Conservation (phyloP, 2,888 invertebrate genomes). For the Eudemis profundana region DNA sequence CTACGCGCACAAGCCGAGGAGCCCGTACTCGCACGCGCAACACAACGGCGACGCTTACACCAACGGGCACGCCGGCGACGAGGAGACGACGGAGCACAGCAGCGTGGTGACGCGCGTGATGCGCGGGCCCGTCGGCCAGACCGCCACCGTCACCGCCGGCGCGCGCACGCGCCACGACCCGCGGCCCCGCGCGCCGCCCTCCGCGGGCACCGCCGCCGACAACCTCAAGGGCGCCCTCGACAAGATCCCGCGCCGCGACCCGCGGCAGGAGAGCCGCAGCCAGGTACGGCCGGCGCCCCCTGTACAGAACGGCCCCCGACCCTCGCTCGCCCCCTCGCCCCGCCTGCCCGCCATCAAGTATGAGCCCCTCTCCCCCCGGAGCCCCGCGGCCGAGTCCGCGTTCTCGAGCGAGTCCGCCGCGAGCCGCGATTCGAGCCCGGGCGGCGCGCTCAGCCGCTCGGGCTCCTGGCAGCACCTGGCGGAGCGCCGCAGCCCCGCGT, state of each 20-base stretch:
- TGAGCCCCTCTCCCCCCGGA: slow-evolving; percentile 39
- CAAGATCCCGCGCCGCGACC: slow-evolving; percentile 61
- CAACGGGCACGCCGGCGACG: slow-evolving; percentile 58
- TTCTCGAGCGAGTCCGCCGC: slow-evolving; percentile 67
- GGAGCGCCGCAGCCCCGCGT: slow-evolving; percentile 52
- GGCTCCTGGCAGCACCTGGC: slow-evolving; percentile 93
- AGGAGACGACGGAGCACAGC: slow-evolving; percentile 84
- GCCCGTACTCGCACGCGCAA: slow-evolving; percentile 48
- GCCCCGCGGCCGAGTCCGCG: slow-evolving; percentile 62
- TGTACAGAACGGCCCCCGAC: slow-evolving; percentile 52
- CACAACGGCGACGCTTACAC: slow-evolving; percentile 56
- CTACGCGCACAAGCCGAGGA: slow-evolving; percentile 11
- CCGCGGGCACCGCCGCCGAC: slow-evolving; percentile 60
- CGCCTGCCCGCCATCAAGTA: slow-evolving; percentile 55
- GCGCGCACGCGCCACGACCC: slow-evolving; percentile 81
- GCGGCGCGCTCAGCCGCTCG: slow-evolving; percentile 86
- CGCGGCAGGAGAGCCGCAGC: slow-evolving; percentile 63
- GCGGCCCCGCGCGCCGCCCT: slow-evolving; percentile 63
- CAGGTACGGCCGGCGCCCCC: slow-evolving; percentile 67
- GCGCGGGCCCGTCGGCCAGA: slow-evolving; percentile 90
- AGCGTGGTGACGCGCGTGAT: slow-evolving; percentile 90
- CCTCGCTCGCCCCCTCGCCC: slow-evolving; percentile 59
- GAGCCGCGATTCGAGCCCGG: slow-evolving; percentile 63
- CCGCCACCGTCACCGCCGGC: slow-evolving; percentile 87
- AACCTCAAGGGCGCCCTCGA: slow-evolving; percentile 84